Evolutionary conservation across 2,113 vertebrate genomes (phyloP), one percentile per base, ranked within the genome.

Genomic region (Maccullochella peelii): DNA sequence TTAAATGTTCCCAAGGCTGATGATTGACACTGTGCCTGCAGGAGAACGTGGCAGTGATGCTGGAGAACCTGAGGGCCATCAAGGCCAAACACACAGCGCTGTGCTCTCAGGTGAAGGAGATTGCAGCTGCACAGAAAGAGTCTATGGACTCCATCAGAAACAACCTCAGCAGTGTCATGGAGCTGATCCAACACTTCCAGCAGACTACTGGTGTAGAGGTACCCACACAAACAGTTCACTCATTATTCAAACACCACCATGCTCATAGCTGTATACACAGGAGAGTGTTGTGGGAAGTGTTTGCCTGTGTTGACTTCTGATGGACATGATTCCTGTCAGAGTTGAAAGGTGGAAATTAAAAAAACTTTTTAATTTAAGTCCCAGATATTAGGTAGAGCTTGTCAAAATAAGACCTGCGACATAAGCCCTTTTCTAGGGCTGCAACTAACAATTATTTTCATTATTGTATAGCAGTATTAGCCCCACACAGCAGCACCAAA

Each of bases 31-130:
- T 79, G 30, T 86, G 62, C 21, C 73, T 80, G 42, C 87, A 99
- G 98, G 96, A 97, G 70, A 97, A 97, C 77, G 95, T 96, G 1
- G 79, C 93, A 20, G 88, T 95, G 84, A 87, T 99, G 58, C 74
- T 99, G 93, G 95, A 97, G 73, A 96, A 96, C 67, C 90, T 99
- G 10, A 92, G 91, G 0, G 71, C 74, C 15, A 84, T 98, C 86
- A 99, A 97, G 84, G 94, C 94, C 47, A 96, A 94, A 14, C 97
- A 98, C 70, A 91, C 94, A 10, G 85, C 58, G 0, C 92, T 99
- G 82, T 95, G 93, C n/a, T 27, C 62, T 0, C 95, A 95, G 86
- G 84, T 97, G 91, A 93, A 96, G 58, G 88, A 94, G 27, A 88
- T 97, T 25, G 89, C 91, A 21, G 20, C 1, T 0, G 96, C 96